Conservation (phyloP, 1,140 invertebrate species). For the Triops cancriformis region DNA sequence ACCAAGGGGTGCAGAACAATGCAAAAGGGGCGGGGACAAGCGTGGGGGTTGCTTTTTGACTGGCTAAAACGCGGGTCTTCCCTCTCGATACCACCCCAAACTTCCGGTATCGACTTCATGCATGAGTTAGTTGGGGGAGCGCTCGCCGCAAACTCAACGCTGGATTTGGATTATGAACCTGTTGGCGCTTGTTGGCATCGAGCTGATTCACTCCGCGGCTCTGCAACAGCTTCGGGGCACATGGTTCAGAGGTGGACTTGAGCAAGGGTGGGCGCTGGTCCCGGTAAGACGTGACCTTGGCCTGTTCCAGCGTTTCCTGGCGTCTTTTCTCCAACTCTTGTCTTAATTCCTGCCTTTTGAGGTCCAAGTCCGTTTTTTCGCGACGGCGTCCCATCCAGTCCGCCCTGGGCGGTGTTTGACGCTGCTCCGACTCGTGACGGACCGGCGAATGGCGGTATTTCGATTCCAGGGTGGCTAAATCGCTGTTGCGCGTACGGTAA, state of each 20-base stretch:
- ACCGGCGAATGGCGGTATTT: slow-evolving; percentile 15
- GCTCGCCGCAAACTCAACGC: background rate
- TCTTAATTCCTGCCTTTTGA: slow-evolving; percentile 38
- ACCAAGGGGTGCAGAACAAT: background rate
- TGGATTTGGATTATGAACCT: slow-evolving; percentile 22
- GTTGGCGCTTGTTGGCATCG: slow-evolving; percentile 27
- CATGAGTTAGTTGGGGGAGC: background rate
- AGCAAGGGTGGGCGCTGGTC: slow-evolving; percentile 31
- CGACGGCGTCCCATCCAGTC: slow-evolving; percentile 52
- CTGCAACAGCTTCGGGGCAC: slow-evolving; percentile 19
- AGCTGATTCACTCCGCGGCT: slow-evolving; percentile 3
- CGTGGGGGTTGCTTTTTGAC: background rate
- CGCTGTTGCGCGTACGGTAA: slow-evolving; percentile 40
- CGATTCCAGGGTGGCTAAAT: slow-evolving; percentile 19
- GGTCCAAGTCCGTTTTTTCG: slow-evolving; percentile 75
- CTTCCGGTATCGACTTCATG: background rate
- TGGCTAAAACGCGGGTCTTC: background rate
- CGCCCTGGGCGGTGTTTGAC: slow-evolving; percentile 14
- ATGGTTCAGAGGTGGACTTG: slow-evolving; percentile 32
- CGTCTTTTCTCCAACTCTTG: slow-evolving; percentile 42
- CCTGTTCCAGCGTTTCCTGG: slow-evolving; percentile 41
- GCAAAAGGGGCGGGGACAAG: background rate
- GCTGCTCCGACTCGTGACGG: background rate
- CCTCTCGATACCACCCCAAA: background rate
- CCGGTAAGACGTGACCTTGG: slow-evolving; percentile 31